Base-by-base conservation (phyloP, 2,113 vertebrate species). In the Stegostoma tigrinum region DNA sequence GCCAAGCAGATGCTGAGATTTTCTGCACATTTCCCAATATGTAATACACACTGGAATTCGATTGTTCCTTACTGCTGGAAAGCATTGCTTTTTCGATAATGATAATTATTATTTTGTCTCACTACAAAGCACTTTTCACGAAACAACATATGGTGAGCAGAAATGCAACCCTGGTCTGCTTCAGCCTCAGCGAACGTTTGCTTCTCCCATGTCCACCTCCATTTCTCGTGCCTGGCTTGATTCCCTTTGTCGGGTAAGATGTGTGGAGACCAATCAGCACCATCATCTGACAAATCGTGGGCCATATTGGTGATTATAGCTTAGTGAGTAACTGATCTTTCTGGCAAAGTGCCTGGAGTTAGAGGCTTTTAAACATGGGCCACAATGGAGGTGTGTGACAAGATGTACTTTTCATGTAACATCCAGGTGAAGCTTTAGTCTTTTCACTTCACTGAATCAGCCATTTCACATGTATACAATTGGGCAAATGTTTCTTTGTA, bases 91-190 rank as follows among this genome's bases (percentile, higher is more conserved):
- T 66, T 70, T 95, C 52, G 0, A 95, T 72, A 52, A 95, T 34
- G 67, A 48, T 45, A 45, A 95, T 27, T 23, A 72, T 70, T 95
- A 70, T 95, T 95, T 95, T 95, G 66, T 27, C 24, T 70, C 72
- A 95, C 21, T 95, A 52, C 67, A 72, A 48, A 95, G 94, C 68
- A 30, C 12, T 52, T 95, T 95, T 95, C 42, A 72, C 0, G 45
- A 95, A 95, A 72, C 94, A 95, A 95, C 94, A 95, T 95, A 95
- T 75, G 94, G 94, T 72, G 67, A 75, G 27, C 94, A 95, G 94
- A 95, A 72, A 72, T 68, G 0, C 75, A 95, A 72, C 15, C 94
- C 94, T 45, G 45, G 66, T 95, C 67, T 72, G 94, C 67, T 95
- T 70, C 52, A 52, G 94, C 94, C 94, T 95, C 23, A 34, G 94